Evolutionary conservation across 1,140 invertebrate species (phyloP), one percentile per base, ranked within the genome.

Genomic region (Orchestia grillus): DNA sequence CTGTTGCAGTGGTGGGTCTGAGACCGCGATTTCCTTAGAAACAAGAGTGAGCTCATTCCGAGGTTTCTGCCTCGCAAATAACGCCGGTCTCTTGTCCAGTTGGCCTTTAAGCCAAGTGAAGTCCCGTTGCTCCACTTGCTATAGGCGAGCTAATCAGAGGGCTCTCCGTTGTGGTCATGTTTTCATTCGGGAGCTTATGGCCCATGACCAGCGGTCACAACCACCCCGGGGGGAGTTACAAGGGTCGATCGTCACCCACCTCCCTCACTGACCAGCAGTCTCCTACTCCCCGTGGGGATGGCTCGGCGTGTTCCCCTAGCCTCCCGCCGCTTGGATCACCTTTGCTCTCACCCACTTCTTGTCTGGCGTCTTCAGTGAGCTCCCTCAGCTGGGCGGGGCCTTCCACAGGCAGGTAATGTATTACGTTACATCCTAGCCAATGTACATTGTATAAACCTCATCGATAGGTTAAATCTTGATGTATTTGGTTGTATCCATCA

Each of bases 121-220:
- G 62, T 77, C 1, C 15, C 28, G 28, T 28, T 77, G 62, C 62
- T 36, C 11, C 36, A 15, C 28, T 15, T 77, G 15, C 36, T 23
- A 77, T 19, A 77, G 15, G 28, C 15, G 28, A 77, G 11, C 62
- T 77, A 1, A 77, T 77, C 62, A 77, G 36, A 77, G 11, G 11
- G 1, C 36, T 77, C 1, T 77, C 11, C 11, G 3, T 36, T 28
- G 11, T 3, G 15, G 62, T 94, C 40, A 94, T 94, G 92, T 94
- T 94, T 45, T 94, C 92, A 40, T 94, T 94, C 44, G 92, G 92
- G 92, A 94, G 44, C 36, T 45, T 94, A 44, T 94, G 92, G 92
- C 92, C 92, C 44, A 44, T 94, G 92, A 44, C 36, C 15, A 40
- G 92, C 23, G 44, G 44, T 44, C 36, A 8, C 43, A 40, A 23